Evolutionary conservation across 2,113 vertebrate genomes (phyloP).

Genomic region (Cynopterus brachyotis): DNA sequence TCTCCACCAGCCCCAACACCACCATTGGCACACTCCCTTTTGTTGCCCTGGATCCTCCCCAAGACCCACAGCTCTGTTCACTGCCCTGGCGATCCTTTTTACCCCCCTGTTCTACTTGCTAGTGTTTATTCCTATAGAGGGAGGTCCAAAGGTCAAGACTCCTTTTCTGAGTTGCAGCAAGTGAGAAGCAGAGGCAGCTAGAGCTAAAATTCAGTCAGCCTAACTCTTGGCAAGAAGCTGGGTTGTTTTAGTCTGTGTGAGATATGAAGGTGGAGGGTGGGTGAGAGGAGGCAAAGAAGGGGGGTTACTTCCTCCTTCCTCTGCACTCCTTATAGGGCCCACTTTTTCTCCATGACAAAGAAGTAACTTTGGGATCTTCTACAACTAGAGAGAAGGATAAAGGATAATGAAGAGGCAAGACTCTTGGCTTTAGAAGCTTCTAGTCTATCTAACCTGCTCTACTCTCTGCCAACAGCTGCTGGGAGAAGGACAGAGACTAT

Average conservation of each 20-base stretch:
- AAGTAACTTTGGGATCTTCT: background rate
- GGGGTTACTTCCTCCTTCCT: background rate
- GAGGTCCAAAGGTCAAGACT: conserved; percentile 12
- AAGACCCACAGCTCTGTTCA: background rate
- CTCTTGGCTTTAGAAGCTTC: conserved; percentile 1
- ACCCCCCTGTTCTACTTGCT: background rate
- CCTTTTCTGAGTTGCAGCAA: background rate
- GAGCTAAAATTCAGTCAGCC: conserved; percentile 2
- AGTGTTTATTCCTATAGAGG: background rate
- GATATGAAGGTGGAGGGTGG: conserved; percentile 35
- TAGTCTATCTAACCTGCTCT: background rate
- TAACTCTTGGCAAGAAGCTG: conserved; percentile 49
- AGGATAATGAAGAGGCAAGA: conserved; percentile 21
- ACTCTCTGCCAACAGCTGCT: background rate
- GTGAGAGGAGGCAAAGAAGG: background rate
- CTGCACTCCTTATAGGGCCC: background rate
- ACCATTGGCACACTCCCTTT: background rate
- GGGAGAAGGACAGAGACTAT: background rate
- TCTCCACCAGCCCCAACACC: background rate
- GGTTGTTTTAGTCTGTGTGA: conserved; percentile 56
- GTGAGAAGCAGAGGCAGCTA: background rate
- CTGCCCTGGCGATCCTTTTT: background rate
- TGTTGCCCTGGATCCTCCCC: background rate
- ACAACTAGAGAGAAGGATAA: background rate
- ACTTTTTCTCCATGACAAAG: background rate